Evolutionary conservation across 2,113 vertebrate species (phyloP).

Genomic region (Pseudonaja textilis): DNA sequence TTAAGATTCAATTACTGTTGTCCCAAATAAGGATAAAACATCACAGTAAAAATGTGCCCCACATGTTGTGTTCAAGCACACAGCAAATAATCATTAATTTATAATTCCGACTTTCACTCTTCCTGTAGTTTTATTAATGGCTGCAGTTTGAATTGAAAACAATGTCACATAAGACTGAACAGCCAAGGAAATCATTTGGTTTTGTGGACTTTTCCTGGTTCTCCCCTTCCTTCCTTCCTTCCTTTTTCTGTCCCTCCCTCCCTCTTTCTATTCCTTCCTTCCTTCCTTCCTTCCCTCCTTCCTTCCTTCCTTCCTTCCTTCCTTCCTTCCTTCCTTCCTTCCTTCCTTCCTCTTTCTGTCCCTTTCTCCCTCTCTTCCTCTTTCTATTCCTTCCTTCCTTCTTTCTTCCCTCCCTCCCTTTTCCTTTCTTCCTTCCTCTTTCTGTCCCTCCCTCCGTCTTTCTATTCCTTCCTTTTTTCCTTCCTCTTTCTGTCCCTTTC

Average conservation of each 20-base stretch:
- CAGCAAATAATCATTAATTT: slow-evolving; percentile 77
- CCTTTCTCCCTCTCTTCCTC: background rate
- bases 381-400: background rate
- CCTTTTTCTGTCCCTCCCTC: no score
- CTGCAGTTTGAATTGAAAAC: slow-evolving; percentile 67
- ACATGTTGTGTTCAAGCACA: slow-evolving; percentile 63
- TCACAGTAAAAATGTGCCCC: slow-evolving; percentile 73
- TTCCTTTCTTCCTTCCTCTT: no score
- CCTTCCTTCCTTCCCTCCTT: background rate
- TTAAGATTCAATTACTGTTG: slow-evolving; percentile 82
- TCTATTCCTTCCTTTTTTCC: background rate
- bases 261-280: no score
- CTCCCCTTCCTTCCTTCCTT: background rate
- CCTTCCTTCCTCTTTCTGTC: background rate
- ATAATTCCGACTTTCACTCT: slow-evolving; percentile 64
- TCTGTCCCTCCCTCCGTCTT: no score
- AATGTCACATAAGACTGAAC: slow-evolving; percentile 62
- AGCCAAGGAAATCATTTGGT: slow-evolving; percentile 52
- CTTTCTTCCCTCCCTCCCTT: background rate
- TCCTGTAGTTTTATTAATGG: slow-evolving; percentile 69
- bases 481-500: no score
- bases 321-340: background rate
- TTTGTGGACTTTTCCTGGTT: slow-evolving; percentile 54
- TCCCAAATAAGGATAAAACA: slow-evolving; percentile 77
- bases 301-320: no score